Conservation (phyloP, 2,888 invertebrate species). For the Craniophora ligustri region DNA sequence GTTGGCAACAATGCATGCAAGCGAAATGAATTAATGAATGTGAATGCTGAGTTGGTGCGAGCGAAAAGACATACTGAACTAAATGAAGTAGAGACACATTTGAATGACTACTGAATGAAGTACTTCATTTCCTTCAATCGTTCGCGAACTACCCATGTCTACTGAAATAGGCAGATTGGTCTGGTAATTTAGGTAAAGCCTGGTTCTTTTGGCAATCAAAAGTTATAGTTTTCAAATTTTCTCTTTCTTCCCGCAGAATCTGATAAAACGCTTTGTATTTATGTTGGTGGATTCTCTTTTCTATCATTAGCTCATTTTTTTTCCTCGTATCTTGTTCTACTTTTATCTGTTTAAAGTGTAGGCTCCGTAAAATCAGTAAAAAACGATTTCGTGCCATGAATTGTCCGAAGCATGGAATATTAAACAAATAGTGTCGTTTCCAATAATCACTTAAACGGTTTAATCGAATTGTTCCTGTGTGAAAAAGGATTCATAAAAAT, state of each 20-base stretch:
- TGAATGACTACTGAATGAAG: no score
- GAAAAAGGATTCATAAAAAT: slow-evolving; percentile 68
- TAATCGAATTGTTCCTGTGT: slow-evolving; percentile 64
- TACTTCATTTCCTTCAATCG: background rate
- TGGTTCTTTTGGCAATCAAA: slow-evolving; percentile 53
- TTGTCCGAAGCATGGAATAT: slow-evolving; percentile 48
- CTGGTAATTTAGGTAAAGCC: slow-evolving; percentile 40
- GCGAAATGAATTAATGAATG: no score
- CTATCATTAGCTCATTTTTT: slow-evolving; percentile 23
- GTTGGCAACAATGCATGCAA: no score
- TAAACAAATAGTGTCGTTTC: slow-evolving; percentile 63
- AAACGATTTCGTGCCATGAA: slow-evolving; percentile 56
- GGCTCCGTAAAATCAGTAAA: slow-evolving; percentile 50
- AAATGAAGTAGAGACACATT: background rate
- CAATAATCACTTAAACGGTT: slow-evolving; percentile 66
- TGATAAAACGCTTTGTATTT: slow-evolving; percentile 44
- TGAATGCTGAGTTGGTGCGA: no score
- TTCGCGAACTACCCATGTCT: background rate
- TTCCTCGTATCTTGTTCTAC: slow-evolving; percentile 25
- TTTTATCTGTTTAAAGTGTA: slow-evolving; percentile 61
- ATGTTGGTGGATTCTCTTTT: slow-evolving; percentile 21
- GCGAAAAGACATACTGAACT: background rate
- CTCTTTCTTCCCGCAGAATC: slow-evolving; percentile 31
- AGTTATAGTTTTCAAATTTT: slow-evolving; percentile 27
- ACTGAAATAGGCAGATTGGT: slow-evolving; percentile 37